phyloP scores from a whole-genome alignment of 1,140 invertebrate genomes.

The Armadillidium nasatum region DNA sequence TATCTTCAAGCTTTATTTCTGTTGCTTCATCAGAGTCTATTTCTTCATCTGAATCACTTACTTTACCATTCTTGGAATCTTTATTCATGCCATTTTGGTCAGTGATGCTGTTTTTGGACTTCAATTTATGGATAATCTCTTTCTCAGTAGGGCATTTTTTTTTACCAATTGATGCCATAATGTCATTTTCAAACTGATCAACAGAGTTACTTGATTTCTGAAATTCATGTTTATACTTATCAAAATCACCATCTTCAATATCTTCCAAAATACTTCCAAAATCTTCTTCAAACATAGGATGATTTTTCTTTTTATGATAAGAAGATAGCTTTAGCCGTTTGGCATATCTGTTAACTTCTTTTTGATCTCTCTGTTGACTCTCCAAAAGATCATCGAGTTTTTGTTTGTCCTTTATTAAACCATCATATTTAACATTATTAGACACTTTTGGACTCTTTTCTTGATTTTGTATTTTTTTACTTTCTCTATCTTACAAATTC shows the following conservation, averaged over 20 bases:
- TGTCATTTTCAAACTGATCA: not conserved
- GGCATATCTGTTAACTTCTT: not conserved
- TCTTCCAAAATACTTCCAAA: not conserved
- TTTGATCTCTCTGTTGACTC: not conserved
- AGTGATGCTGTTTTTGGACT: too few relatives aligned
- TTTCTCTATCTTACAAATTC: not conserved
- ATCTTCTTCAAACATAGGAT: not conserved
- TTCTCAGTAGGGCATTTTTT: not conserved
- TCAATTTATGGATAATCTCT: too few relatives aligned
- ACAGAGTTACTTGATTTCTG: too few relatives aligned
- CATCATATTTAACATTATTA: not conserved
- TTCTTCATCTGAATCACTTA: not conserved
- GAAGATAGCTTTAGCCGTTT: not conserved
- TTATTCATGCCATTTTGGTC: not conserved
- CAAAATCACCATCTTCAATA: constrained; percentile 7
- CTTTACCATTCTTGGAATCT: not conserved
- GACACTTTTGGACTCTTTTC: not conserved
- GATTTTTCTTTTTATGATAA: not conserved
- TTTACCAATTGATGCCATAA: not conserved
- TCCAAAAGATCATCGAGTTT: not conserved
- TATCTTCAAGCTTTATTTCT: not conserved
- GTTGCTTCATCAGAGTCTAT: not conserved
- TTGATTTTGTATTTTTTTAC: not conserved
- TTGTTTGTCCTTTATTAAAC: not conserved
- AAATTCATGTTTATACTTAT: not conserved